Evolutionary conservation across 2,113 vertebrate genomes (phyloP), one percentile per base, ranked within the genome.

Genomic region (Phyllopteryx taeniolatus): DNA sequence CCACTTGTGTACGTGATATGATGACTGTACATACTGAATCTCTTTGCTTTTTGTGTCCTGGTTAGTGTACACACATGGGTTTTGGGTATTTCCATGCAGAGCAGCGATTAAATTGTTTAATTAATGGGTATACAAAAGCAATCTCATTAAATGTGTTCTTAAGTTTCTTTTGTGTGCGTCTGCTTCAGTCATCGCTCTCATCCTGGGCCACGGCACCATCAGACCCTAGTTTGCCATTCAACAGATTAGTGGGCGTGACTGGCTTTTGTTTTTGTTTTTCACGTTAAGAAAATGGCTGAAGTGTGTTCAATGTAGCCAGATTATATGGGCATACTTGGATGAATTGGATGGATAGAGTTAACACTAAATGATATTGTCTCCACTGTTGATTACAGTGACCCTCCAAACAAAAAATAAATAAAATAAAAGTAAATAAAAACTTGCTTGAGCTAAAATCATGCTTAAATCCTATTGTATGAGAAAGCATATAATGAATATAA

Each of bases 381-480:
- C 42, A 19, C 7, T 33, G 53, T 60, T 46, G 67, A 39, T 42
- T 46, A 70, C 70, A 54, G 4, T 20, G 51, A 78, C 59, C 63
- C 71, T 77, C 51, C 27, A 67, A 42, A 39, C 47, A 33, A 54
- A 19, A 19, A 47, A 63, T 22, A 70, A 70, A 35, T 27, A 6
- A 56, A 67, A 7, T 19, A 66, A 27, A 27, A 47, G 10, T 19
- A 66, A 46, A 14, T n/a, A 19, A 43, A 59, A 35, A 8, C 13
- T 15, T 9, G 7, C 31, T 15, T 35, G 31, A 31, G 31, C 64
- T 43, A 27, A 43, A 71, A 54, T 46, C 85, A 89, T 90, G 85
- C 87, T 79, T 68, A 65, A 76, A 84, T 84, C 39, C n/a, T 78
- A 78, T 19, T 49, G 19, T 70, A 59, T 27, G 27, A 66, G 51